Base-by-base conservation (phyloP, 2,113 vertebrate species). In the Halichoeres trimaculatus region DNA sequence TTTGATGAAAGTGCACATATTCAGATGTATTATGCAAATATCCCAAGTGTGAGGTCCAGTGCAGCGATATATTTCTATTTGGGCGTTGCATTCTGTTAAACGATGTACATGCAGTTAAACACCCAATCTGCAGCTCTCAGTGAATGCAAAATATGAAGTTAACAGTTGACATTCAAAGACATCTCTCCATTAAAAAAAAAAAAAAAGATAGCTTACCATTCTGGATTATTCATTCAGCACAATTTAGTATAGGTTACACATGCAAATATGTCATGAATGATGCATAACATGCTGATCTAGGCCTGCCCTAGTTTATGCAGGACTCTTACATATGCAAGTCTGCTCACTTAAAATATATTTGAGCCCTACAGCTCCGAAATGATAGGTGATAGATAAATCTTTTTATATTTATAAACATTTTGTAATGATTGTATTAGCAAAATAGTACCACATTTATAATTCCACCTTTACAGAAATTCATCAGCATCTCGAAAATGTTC, bases 191-290 rank as follows among this genome's bases (percentile, higher is more conserved):
- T 55, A 48, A 51, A 57, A 70, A 11, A 57, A 30, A 60, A 11
- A 10, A 20, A 0, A 41, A 72, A 74, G 45, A 59, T 38, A 34
- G 13, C 10, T 7, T 50, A 35, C 19, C 17, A 24, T 17, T 59
- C 4, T 69, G 20, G 26, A 80, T 64, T 11, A 80, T 74, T 71
- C 24, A 66, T 56, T 53, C 45, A 55, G 38, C 5, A 47, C 6
- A 74, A 7, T 47, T 41, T 50, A 20, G 50, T 47, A 54, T 11
- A 14, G 16, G 64, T 36, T 65, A 16, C 24, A 43, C 40, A 78
- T 80, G 61, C 69, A 68, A 81, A 70, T 60, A 47, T 12, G 56
- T 70, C 24, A 74, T 74, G 76, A 78, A 73, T 70, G 48, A 75
- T 80, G 54, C 30, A 76, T 52, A 8, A 4, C 35, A 22, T 24